Base-by-base conservation (phyloP, 2,113 vertebrate genomes). In the Lonchura striata region DNA sequence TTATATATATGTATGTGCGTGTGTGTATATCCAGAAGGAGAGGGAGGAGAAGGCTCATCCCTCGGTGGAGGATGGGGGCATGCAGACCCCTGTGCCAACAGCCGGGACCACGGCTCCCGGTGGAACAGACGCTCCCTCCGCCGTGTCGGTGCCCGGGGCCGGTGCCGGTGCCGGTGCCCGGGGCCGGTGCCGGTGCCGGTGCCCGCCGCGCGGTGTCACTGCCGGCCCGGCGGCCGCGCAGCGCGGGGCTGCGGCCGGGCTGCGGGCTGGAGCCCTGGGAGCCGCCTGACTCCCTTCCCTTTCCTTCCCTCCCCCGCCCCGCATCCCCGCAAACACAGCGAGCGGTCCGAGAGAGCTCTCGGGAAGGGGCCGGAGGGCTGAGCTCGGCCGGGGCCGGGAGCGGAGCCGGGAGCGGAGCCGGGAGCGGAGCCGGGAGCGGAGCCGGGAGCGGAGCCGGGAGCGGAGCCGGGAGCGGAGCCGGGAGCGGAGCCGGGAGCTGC, bases 201-300 rank as follows among this genome's bases (percentile, higher is more conserved):
- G 39, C 31, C 31, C 56, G 70, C 95, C 90, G 84, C 95, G 93
- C 80, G 93, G 93, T 94, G 95, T 93, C 95, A 93, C 93, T 94
- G 92, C 90, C 52, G 93, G 61, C 71, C 81, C 16, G 77, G 88
- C 33, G 61, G 78, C 89, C 41, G 75, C 63, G 37, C 64, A 9
- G 30, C 9, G 52, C 49, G 42, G 31, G 8, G 60, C 46, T 13
- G 69, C 44, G 46, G 12, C 9, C 14, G 15, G 21, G 37, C 23
- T 7, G 37, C 5, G 37, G 71, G 59, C n/a, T 2, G 8, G 18
- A 20, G 24, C 50, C 28, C 35, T 1, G 56, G 6, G 5, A n/a
- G 12, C 19, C 28, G 9, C 6, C 46, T 9, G 42, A 41, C 15
- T 19, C n/a, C n/a, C n/a, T n/a, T n/a, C 4, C 33, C 27, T 53